These are phyloP conservation scores for Capitulum mitella DNA, from an alignment of 2,888 invertebrate species.

Conservation along the genomic window DNA sequence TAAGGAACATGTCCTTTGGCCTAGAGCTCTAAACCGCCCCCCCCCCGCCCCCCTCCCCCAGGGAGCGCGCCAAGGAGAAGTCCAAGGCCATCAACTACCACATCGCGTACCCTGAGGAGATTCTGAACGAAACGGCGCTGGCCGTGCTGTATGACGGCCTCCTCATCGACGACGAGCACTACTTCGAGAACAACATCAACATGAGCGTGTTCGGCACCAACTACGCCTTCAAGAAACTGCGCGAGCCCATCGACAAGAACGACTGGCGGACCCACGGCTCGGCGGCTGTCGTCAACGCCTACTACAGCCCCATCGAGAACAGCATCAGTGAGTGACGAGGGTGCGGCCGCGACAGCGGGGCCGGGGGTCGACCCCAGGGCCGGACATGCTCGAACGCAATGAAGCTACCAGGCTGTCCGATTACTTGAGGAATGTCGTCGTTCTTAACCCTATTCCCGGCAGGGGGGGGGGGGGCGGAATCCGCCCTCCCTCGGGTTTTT, in stretches of 20 bases:
- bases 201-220: constrained; percentile 72
- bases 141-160: constrained; percentile 67
- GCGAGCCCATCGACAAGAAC: constrained; percentile 72
- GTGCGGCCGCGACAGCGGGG: no score
- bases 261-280: constrained; percentile 78
- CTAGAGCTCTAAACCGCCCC: no score
- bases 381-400: no score
- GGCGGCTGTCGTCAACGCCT: constrained; percentile 77
- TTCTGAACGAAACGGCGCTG: constrained; percentile 70
- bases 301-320: constrained; percentile 76
- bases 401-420: no score
- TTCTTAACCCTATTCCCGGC: no score
- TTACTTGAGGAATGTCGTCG: no score
- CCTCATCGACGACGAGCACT: constrained; percentile 60
- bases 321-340: constrained; percentile 70
- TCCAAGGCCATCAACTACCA: constrained; percentile 75
- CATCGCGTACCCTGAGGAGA: constrained; percentile 86
- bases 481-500: no score
- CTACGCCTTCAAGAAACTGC: constrained; percentile 65
- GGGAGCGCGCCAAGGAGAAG: constrained; percentile 66
- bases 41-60: no score
- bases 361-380: no score
- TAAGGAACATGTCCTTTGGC: no score
- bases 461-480: no score
- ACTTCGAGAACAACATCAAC: constrained; percentile 67